Evolutionary conservation across 2,888 invertebrate species (phyloP), one percentile per base, ranked within the genome.

Genomic region (Teleiodes luculella): DNA sequence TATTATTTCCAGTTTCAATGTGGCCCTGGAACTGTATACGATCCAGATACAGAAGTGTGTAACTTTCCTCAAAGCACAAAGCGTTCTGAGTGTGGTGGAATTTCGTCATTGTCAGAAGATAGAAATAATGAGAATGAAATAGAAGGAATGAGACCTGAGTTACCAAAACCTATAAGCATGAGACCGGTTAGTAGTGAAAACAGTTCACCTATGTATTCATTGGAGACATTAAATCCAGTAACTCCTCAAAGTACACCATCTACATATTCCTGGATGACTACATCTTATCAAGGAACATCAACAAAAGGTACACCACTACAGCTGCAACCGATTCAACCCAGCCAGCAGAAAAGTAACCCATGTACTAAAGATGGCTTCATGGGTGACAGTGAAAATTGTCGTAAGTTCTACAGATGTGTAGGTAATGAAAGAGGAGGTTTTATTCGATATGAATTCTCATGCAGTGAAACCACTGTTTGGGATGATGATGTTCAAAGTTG

Each of bases 371-470:
- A 94, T 73, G 96, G 96, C 48, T 96, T 95, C 70, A 92, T 94
- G 74, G 92, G 93, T 13, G 93, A 96, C 75, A 91, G 89, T 46
- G 86, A 90, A 56, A 92, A 95, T 70, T 96, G 96, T 70, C 92
- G 90, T 33, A 95, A 94, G 74, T 96, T 96, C 84, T 95, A 95
- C 73, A 91, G 95, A 66, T 96, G 96, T 77, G 94, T 95, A 10
- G 86, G 86, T 45, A 91, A 92, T 69, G 92, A 91, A 24, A 81
- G 90, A 45, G 92, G 92, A 56, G 90, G 92, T 6, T 94, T 90
- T 67, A 91, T 88, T 49, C 93, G 91, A 78, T 94, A 94, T 68
- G 93, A 95, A 61, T 96, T 95, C 77, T 86, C 90, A 13, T 96
- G 96, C 70, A 93, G 92, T 20, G 91, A 93, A 49, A 93, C 93